These are phyloP conservation scores for Cossypha polioptera DNA, from an alignment of 2,797 vertebrate species.

Conservation along the genomic window DNA sequence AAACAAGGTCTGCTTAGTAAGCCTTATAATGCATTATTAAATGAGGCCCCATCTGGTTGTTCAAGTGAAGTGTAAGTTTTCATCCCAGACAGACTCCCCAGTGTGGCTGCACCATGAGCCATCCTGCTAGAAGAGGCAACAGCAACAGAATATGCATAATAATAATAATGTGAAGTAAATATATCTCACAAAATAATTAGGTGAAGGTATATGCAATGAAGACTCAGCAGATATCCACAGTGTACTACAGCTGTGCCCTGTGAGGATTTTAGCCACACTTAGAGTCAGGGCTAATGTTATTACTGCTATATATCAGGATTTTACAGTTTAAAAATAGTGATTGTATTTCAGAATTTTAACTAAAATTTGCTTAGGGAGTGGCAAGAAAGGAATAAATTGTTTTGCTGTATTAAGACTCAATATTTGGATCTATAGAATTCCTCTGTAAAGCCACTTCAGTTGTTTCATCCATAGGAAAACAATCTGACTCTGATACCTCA, in stretches of 20 bases:
- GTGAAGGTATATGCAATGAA: background rate
- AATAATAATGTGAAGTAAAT: background rate
- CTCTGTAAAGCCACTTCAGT: fast-evolving
- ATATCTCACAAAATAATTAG: background rate
- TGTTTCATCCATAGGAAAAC: background rate
- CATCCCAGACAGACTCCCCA: background rate
- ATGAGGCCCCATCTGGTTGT: background rate
- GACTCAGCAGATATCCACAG: background rate
- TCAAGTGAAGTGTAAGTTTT: background rate
- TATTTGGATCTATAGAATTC: background rate
- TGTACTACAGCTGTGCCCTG: background rate
- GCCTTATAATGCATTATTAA: background rate
- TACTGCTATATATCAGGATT: background rate
- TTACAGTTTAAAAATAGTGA: background rate
- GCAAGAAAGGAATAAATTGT: background rate
- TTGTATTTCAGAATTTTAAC: background rate
- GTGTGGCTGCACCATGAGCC: background rate
- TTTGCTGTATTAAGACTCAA: background rate
- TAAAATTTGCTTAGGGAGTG: background rate
- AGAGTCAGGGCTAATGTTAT: background rate
- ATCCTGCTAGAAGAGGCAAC: background rate
- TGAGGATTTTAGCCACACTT: background rate
- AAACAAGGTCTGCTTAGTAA: background rate
- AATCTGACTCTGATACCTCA: background rate
- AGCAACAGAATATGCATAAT: background rate